A percentile compares a stretch with the other conserved stretches of the same genome.
These are phyloP conservation scores for Anabacerthia variegaticeps DNA, from an alignment of 2,797 vertebrate species.

Conservation along the genomic window DNA sequence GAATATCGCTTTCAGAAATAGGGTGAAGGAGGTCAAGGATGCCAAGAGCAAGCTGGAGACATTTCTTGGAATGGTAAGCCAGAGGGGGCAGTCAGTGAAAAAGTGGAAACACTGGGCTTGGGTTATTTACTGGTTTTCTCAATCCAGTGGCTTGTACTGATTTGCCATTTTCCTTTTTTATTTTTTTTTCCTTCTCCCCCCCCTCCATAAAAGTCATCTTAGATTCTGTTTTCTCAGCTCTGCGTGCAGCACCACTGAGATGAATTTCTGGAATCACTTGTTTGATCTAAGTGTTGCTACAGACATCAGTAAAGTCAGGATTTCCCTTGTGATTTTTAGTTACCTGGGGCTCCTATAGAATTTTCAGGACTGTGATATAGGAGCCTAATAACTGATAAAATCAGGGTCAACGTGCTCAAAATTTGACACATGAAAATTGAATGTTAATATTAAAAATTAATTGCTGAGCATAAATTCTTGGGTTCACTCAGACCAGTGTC, in stretches of 20 bases:
- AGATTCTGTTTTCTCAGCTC: neutral
- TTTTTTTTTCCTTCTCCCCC: neutral
- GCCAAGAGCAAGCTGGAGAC: conserved; percentile 84
- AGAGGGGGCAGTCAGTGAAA: neutral
- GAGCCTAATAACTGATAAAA: neutral
- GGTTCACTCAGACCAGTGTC: neutral
- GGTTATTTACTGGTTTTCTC: neutral
- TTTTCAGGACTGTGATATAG: neutral
- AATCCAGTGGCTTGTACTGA: neutral
- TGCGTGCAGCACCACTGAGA: neutral
- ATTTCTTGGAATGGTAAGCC: conserved; percentile 83
- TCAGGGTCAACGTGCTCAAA: neutral
- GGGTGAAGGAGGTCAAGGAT: conserved; percentile 81
- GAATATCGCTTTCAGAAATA: conserved; percentile 73
- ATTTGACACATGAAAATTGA: neutral
- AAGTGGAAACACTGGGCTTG: neutral
- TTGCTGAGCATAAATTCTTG: neutral
- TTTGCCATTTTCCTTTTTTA: neutral
- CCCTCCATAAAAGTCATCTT: neutral
- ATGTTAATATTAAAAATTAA: neutral
- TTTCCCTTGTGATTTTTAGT: neutral
- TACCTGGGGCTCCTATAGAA: neutral
- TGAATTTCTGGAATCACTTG: neutral
- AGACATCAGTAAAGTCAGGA: neutral
- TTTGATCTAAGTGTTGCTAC: neutral